Evolutionary conservation across 2,113 vertebrate species (phyloP).

Genomic region (Dromas ardeola): DNA sequence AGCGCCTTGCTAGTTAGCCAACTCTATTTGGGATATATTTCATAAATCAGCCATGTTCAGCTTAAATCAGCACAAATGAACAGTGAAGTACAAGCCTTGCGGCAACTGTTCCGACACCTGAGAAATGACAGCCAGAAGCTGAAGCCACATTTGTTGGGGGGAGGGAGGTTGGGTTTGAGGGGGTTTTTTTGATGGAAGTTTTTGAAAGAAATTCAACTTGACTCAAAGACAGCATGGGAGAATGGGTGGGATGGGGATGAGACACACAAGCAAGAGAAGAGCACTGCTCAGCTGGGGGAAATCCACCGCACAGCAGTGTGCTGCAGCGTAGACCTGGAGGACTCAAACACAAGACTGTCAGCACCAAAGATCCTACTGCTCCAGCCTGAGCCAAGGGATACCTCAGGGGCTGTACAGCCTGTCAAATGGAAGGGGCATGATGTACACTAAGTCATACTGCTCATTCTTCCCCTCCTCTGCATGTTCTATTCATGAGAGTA

Average conservation of each 20-base stretch:
- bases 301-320: neutral
- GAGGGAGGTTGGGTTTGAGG: neutral
- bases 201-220: neutral
- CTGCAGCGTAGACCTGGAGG: neutral
- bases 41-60: neutral
- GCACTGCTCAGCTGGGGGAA: neutral
- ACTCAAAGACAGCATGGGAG: neutral
- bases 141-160: neutral
- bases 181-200: neutral
- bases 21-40: slow-evolving; percentile 5
- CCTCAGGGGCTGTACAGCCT: neutral
- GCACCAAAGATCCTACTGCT: neutral
- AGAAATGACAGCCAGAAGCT: slow-evolving; percentile 7
- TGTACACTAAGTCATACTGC: neutral
- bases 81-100: neutral
- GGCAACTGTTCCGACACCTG: slow-evolving; percentile 1
- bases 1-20: neutral
- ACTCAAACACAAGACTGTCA: neutral
- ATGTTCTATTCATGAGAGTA: neutral
- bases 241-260: neutral
- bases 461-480: neutral
- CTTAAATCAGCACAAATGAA: slow-evolving; percentile 12
- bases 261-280: neutral
- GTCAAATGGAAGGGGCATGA: neutral
- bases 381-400: neutral